Percentiles rank a stretch among this genome's conserved stretches.
phyloP scores from a whole-genome alignment of 2,888 invertebrate genomes.

The Cephus spinipes region DNA sequence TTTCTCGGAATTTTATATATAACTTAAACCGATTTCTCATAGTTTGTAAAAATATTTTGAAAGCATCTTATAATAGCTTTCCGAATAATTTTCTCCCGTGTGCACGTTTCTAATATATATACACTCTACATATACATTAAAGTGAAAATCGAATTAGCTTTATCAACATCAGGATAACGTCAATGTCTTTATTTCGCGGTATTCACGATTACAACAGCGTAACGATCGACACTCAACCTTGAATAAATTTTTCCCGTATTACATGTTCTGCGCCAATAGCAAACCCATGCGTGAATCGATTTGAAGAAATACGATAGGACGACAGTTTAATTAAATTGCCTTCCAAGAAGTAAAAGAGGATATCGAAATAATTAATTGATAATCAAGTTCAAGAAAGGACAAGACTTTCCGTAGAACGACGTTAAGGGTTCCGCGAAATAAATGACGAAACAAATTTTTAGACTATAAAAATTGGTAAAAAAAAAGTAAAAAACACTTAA shows the following conservation, averaged over 20 bases:
- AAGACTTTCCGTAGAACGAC: not conserved
- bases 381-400: not conserved
- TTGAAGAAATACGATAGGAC: not conserved
- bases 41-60: not conserved
- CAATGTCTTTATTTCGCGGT: not conserved
- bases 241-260: not conserved
- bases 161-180: not conserved
- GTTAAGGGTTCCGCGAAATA: not conserved
- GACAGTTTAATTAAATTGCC: not conserved
- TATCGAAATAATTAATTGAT: not conserved
- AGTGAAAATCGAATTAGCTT: not conserved
- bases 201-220: not conserved
- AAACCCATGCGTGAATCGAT: not conserved
- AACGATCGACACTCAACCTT: not conserved
- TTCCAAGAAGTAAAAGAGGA: not conserved
- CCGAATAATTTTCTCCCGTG: not conserved
- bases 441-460: not conserved
- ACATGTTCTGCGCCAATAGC: no score
- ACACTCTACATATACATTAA: not conserved
- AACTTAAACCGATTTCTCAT: not conserved
- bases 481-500: not conserved
- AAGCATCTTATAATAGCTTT: not conserved
- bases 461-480: not conserved
- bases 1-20: not conserved
- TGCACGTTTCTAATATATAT: not conserved